These are phyloP conservation scores for Melanogrammus aeglefinus DNA, from an alignment of 2,797 vertebrate species.

Conservation along the genomic window DNA sequence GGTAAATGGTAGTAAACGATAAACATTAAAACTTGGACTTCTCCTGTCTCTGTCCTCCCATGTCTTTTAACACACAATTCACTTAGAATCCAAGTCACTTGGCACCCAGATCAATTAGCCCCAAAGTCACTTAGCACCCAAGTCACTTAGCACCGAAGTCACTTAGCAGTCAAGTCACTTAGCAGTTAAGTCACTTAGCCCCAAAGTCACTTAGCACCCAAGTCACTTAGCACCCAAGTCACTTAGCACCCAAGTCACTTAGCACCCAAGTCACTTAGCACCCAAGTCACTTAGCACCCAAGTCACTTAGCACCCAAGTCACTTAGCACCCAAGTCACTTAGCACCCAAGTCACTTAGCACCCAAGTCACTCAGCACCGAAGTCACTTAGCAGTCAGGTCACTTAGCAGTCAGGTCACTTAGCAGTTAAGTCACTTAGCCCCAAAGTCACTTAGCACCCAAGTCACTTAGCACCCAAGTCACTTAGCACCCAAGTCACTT, in stretches of 20 bases:
- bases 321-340: too few species aligned
- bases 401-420: constrained; percentile 13
- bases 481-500: too few species aligned
- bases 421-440: constrained; percentile 45
- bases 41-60: neutral
- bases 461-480: too few species aligned
- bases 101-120: too few species aligned
- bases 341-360: too few species aligned
- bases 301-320: constrained; percentile 15
- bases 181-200: neutral
- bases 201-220: too few species aligned
- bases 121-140: constrained; percentile 40
- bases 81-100: too few species aligned
- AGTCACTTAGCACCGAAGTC: constrained; percentile 48
- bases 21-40: too few species aligned
- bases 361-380: neutral
- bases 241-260: too few species aligned
- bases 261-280: too few species aligned
- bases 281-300: constrained; percentile 14
- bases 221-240: too few species aligned
- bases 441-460: constrained; percentile 30
- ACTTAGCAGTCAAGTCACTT: constrained; percentile 13
- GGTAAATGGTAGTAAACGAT: neutral
- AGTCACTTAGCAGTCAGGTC: constrained; percentile 45
- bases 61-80: too few species aligned